A percentile compares a stretch with the other conserved stretches of the same genome.
phyloP scores from a whole-genome alignment of 2,113 vertebrate genomes.

The Spilogale gracilis region DNA sequence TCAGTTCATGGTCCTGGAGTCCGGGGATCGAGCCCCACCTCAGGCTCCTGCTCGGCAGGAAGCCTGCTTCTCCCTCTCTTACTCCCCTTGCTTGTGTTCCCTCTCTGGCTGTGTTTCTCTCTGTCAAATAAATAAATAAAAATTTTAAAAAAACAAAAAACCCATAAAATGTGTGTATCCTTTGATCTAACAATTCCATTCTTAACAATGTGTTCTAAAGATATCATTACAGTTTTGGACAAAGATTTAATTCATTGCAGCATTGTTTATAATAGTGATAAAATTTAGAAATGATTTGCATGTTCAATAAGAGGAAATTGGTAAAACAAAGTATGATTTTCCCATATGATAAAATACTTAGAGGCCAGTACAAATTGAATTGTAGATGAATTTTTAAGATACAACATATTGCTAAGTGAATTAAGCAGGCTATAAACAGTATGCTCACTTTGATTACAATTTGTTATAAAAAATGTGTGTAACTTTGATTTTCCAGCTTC shows the following conservation, averaged over 20 bases:
- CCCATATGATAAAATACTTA: not conserved
- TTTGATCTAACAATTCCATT: constrained; percentile 17
- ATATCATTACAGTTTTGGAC: not conserved
- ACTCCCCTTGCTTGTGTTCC: too few relatives aligned
- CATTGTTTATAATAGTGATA: not conserved
- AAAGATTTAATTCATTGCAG: constrained; percentile 20
- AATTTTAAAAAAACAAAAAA: not conserved
- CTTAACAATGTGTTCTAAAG: constrained; percentile 8
- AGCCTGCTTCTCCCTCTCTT: too few relatives aligned
- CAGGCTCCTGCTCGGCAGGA: too few relatives aligned
- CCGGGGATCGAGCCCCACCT: too few relatives aligned
- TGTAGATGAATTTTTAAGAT: not conserved
- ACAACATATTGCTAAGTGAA: not conserved
- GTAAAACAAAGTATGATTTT: constrained; percentile 14
- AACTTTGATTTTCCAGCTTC: not conserved
- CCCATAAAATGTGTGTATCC: not conserved
- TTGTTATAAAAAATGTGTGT: not conserved
- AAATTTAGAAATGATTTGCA: constrained; percentile 23
- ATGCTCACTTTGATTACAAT: constrained; percentile 3
- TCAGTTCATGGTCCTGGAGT: too few relatives aligned
- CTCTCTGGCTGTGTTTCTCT: too few relatives aligned
- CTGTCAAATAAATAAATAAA: too few relatives aligned
- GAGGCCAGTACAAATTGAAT: not conserved
- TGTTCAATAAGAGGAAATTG: not conserved
- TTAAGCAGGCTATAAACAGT: not conserved